Evolutionary conservation across 2,113 vertebrate species (phyloP).

Genomic region (Equus przewalskii): DNA sequence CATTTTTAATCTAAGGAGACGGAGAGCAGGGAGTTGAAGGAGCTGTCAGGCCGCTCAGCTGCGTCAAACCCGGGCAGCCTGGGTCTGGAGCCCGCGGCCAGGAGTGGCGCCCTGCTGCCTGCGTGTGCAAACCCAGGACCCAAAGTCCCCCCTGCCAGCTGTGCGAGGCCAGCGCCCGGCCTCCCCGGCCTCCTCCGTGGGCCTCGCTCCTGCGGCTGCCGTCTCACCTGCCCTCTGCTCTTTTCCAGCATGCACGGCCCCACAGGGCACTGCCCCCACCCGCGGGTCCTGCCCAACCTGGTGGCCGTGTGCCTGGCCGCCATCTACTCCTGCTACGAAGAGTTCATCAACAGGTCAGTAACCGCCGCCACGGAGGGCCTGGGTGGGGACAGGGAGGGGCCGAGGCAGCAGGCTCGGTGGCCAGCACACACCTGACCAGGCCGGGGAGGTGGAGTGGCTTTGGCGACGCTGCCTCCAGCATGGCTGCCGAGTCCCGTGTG

Average conservation of each 20-base stretch:
- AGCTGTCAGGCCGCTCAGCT: too few species aligned
- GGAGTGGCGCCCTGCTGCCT: background rate
- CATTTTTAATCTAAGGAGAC: background rate
- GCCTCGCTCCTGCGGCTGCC: fast-evolving
- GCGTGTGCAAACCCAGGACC: background rate
- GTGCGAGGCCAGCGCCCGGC: background rate
- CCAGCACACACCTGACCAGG: background rate
- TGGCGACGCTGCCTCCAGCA: fast-evolving
- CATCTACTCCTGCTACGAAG: conserved; percentile 99
- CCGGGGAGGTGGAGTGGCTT: background rate
- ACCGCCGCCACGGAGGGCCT: background rate
- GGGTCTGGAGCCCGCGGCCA: fast-evolving
- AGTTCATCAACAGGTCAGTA: conserved; percentile 99
- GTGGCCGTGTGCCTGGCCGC: conserved; percentile 99
- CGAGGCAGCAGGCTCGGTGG: fast-evolving
- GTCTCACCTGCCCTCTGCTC: conserved; percentile 42
- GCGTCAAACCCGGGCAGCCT: background rate
- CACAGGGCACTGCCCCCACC: conserved; percentile 98
- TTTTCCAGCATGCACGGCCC: conserved; percentile 98
- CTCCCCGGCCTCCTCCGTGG: fast-evolving
- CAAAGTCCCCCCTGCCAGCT: fast-evolving
- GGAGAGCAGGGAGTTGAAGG: background rate
- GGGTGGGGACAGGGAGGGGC: background rate
- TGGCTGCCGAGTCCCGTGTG: background rate
- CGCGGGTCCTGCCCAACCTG: conserved; percentile 98